Conservation (phyloP, 2,888 invertebrate species). For the Drosophila barbarae region DNA sequence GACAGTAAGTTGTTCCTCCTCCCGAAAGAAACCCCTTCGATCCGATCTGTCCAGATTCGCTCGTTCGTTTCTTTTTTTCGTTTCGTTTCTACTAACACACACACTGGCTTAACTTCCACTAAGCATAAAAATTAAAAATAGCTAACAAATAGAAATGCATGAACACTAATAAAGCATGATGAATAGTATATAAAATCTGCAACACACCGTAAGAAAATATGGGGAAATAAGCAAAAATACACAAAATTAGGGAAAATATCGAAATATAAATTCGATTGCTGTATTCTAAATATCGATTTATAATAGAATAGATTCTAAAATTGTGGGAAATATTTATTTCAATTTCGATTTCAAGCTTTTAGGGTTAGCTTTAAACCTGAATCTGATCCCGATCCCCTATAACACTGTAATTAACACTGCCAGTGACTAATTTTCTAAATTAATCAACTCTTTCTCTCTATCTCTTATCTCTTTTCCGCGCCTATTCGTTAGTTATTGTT, state of each 20-base stretch:
- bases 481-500: slow-evolving; percentile 71
- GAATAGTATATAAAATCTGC: not conserved
- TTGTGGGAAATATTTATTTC: slow-evolving; percentile 16
- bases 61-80: slow-evolving; percentile 11
- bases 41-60: slow-evolving; percentile 11
- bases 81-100: slow-evolving; percentile 29
- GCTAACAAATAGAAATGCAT: slow-evolving; percentile 32
- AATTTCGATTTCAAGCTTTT: slow-evolving; percentile 8
- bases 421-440: slow-evolving; percentile 29
- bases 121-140: slow-evolving; percentile 24
- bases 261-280: not conserved
- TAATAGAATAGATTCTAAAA: too few relatives aligned
- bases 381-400: slow-evolving; percentile 13
- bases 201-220: not conserved
- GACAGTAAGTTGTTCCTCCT: slow-evolving; percentile 77
- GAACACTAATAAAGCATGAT: slow-evolving; percentile 27
- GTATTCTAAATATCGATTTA: too few relatives aligned
- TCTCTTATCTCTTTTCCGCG: slow-evolving; percentile 28
- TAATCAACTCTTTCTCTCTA: slow-evolving; percentile 47
- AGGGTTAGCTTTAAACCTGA: slow-evolving; percentile 9
- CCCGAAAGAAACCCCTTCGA: slow-evolving; percentile 8
- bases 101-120: not conserved
- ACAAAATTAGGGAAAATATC: not conserved
- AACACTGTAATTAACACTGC: slow-evolving; percentile 25
- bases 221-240: not conserved